Base-by-base conservation (phyloP, 2,113 vertebrate species). In the Oophaga pumilio region DNA sequence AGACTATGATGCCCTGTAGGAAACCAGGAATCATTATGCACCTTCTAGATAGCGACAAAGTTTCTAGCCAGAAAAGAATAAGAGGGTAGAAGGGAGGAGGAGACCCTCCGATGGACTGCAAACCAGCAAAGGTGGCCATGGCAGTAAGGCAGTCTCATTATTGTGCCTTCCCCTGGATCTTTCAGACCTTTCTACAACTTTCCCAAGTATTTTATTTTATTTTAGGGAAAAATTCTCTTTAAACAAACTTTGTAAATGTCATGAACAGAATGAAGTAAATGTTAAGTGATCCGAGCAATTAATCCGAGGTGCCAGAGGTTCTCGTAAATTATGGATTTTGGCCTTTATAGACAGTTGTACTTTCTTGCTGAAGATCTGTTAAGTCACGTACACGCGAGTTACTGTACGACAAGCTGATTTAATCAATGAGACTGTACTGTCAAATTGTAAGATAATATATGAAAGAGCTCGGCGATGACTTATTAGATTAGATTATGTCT, bases 281-380 rank as follows among this genome's bases (percentile, higher is more conserved):
- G 13, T 10, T 68, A 24, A 68, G 15, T 50, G 33, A 49, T 56
- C 13, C 50, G 10, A 57, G 17, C 66, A 28, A 84, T 84, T 69
- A 84, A 56, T 69, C 33, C 5, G 24, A 73, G n/a, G 52, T 28
- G 66, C 56, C 49, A 73, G 52, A 57, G 49, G 82, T 53, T 71
- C 52, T 69, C 71, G 82, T 84, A 84, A 84, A 71, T 84, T 12
- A 84, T 84, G 24, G 82, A 84, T 84, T 71, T 84, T 71, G 66
- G 64, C n/a, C n/a, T 84, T 71, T 50, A 56, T 33, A 84, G 52
- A 24, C 68, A 73, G 66, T 84, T 56, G 68, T 59, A 73, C 53
- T 59, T 18, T 59, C 68, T 84, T 73, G 18, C 24, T 33, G 82
- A 74, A 84, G 82, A 59, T 84, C 53, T 71, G 52, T 57, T 84